Evolutionary conservation across 2,113 vertebrate species (phyloP).

Genomic region (Psittacus erithacus): DNA sequence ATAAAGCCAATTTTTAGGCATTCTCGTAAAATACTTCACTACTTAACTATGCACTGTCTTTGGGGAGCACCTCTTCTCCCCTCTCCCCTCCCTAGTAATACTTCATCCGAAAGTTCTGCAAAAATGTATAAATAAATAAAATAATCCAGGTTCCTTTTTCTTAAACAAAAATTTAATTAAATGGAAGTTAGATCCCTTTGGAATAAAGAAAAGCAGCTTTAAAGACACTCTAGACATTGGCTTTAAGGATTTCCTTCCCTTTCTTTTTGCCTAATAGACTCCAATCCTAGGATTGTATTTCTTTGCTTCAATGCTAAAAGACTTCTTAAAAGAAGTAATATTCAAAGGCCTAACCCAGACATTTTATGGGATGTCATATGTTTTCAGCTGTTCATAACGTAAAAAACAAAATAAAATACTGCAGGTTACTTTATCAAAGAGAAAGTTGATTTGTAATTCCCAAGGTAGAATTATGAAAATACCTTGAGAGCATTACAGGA

Average conservation of each 20-base stretch:
- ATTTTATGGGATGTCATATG: conserved; percentile 69
- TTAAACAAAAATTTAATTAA: conserved; percentile 71
- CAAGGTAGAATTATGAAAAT: conserved; percentile 69
- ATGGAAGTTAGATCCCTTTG: conserved; percentile 57
- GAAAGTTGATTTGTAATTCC: conserved; percentile 68
- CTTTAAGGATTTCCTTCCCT: conserved; percentile 65
- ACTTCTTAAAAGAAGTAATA: conserved; percentile 57
- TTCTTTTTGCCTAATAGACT: conserved; percentile 56
- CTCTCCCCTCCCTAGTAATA: conserved; percentile 2
- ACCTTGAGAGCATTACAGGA: conserved; percentile 67
- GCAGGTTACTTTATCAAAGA: conserved; percentile 68
- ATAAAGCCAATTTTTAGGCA: conserved; percentile 32
- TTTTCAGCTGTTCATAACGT: conserved; percentile 71
- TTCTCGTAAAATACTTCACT: conserved; percentile 60
- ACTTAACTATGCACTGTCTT: conserved; percentile 62
- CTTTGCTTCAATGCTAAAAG: conserved; percentile 50
- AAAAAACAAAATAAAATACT: conserved; percentile 71
- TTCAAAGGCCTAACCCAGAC: conserved; percentile 63
- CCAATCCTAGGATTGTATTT: conserved; percentile 64
- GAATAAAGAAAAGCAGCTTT: conserved; percentile 62
- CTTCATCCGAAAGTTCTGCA: conserved; percentile 52
- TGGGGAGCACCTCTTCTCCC: not conserved
- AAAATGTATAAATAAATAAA: conserved; percentile 65
- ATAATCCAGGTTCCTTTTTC: conserved; percentile 54
- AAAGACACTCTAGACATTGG: conserved; percentile 55